Conservation (phyloP, 2,797 vertebrate species). For the Cetoscarus ocellatus region DNA sequence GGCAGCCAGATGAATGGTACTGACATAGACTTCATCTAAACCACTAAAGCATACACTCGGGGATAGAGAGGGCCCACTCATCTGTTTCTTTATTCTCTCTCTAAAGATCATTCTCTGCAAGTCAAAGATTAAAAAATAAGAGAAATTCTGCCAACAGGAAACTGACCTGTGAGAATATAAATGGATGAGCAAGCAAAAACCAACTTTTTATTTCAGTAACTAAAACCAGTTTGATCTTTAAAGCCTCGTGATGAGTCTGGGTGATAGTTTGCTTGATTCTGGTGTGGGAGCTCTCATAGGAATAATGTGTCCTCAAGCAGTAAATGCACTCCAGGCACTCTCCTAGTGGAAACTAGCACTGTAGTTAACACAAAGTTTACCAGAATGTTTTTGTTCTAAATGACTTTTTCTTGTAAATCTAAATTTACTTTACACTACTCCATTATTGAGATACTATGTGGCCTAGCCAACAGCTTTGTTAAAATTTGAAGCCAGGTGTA, state of each 20-base stretch:
- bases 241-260: constrained; percentile 7
- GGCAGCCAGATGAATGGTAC: constrained; percentile 80
- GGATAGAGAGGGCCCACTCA: constrained; percentile 58
- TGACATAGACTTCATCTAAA: constrained; percentile 77
- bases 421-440: no score
- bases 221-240: constrained; percentile 10
- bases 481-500: no score
- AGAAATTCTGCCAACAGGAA: constrained; percentile 25
- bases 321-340: constrained; percentile 5
- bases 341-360: neutral
- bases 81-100: constrained; percentile 64
- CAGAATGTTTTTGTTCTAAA: no score
- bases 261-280: constrained; percentile 17
- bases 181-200: constrained; percentile 27
- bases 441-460: no score
- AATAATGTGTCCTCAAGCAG: constrained; percentile 11
- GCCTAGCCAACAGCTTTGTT: no score
- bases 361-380: neutral
- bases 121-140: constrained; percentile 53
- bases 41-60: constrained; percentile 58
- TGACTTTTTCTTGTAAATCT: no score
- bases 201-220: constrained; percentile 31
- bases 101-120: constrained; percentile 38
- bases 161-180: constrained; percentile 37
- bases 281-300: constrained; percentile 3